phyloP scores from a whole-genome alignment of 2,888 invertebrate genomes.

The Homarus gammarus region DNA sequence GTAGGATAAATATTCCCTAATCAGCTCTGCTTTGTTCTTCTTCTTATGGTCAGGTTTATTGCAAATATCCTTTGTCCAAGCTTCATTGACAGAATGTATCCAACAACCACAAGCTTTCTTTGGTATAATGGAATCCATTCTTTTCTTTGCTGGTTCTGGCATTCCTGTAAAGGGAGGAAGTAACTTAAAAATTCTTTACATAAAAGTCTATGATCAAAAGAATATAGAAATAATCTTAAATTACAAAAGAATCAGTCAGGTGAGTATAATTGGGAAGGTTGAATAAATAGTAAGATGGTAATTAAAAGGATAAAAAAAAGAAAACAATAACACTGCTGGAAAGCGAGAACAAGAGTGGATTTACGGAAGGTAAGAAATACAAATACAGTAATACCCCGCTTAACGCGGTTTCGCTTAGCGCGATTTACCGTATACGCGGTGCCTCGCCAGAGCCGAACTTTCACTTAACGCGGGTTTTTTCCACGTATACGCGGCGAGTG shows the following conservation, averaged over 20 bases:
- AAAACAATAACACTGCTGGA: too few relatives aligned
- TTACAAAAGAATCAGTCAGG: neutral
- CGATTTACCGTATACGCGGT: too few relatives aligned
- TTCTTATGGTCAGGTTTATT: conserved; percentile 12
- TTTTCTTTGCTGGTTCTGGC: neutral
- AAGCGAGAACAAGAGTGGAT: too few relatives aligned
- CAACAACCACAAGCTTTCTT: conserved; percentile 17
- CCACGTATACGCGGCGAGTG: too few relatives aligned
- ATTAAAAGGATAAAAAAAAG: too few relatives aligned
- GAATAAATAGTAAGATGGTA: neutral
- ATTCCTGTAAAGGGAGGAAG: neutral
- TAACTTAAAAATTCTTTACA: neutral
- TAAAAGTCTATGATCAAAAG: neutral
- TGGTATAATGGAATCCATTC: neutral
- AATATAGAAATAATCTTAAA: neutral
- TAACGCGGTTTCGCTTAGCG: too few relatives aligned
- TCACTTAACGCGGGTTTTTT: too few relatives aligned
- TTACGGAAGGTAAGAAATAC: too few relatives aligned
- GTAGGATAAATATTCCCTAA: neutral
- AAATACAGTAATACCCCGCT: too few relatives aligned
- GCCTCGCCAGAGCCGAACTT: too few relatives aligned
- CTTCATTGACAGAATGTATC: conserved; percentile 18
- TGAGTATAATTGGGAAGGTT: neutral
- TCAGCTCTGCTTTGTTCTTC: conserved; percentile 3
- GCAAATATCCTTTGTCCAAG: conserved; percentile 28